A percentile compares a stretch with the other conserved stretches of the same genome.
Conservation (phyloP, 1,140 invertebrate genomes). For the Sipha flava region DNA sequence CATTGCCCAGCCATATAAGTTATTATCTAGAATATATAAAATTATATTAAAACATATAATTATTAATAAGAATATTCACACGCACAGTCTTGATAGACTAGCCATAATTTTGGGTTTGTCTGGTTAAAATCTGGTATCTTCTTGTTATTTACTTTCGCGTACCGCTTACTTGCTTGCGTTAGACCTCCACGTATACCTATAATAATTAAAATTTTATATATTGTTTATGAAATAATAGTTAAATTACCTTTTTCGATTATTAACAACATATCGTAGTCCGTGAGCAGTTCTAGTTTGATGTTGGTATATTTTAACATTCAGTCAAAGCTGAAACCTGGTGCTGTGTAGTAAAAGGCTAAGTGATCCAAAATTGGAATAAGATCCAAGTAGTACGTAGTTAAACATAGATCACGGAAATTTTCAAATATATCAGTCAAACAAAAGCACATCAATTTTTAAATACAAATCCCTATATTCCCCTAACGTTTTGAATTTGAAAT, state of each 20-base stretch:
- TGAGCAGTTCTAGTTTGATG: not conserved
- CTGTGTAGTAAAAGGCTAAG: not conserved
- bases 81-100: not conserved
- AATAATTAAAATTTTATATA: not conserved
- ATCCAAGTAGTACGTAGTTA: not conserved
- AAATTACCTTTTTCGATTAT: not conserved
- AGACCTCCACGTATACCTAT: not conserved
- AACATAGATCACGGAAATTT: slow-evolving; percentile 44
- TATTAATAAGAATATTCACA: no score
- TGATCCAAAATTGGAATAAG: no score
- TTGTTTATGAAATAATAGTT: not conserved
- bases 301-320: not conserved
- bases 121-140: not conserved
- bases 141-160: not conserved
- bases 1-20: slow-evolving; percentile 31
- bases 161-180: not conserved
- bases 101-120: not conserved
- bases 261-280: not conserved
- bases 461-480: not conserved
- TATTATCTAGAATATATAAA: not conserved
- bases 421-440: slow-evolving; percentile 42
- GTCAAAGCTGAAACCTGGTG: not conserved
- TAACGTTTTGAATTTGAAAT: not conserved
- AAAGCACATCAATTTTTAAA: not conserved
- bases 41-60: no score